Evolutionary conservation across 2,113 vertebrate species (phyloP).

Genomic region (Meriones unguiculatus): DNA sequence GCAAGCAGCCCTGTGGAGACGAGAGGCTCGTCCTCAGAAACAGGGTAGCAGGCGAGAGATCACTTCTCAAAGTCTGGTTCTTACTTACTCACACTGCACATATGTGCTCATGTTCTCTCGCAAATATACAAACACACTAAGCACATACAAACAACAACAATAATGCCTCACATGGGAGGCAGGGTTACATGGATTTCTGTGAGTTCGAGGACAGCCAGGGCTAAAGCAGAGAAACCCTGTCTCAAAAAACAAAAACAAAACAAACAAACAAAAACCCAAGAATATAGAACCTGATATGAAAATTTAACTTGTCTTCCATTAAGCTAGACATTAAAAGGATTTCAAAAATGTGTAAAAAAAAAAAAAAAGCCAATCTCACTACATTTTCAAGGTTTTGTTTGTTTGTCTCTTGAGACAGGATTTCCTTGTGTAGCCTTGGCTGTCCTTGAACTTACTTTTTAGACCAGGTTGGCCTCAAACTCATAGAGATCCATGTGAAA

Average conservation of each 20-base stretch:
- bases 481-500: background rate
- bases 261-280: background rate
- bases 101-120: background rate
- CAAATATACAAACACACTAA: background rate
- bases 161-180: background rate
- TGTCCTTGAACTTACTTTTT: background rate
- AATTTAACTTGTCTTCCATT: conserved; percentile 10
- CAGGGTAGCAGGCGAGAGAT: background rate
- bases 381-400: background rate
- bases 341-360: background rate
- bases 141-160: background rate
- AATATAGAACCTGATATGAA: background rate
- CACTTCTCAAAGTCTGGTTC: background rate
- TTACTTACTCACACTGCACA: background rate
- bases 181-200: background rate
- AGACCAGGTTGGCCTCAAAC: background rate
- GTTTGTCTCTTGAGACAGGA: background rate
- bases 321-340: conserved; percentile 36
- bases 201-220: background rate
- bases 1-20: background rate
- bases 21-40: background rate
- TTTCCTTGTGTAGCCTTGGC: background rate
- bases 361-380: background rate
- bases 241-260: background rate
- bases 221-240: background rate